Evolutionary conservation across 2,797 vertebrate genomes (phyloP).

Genomic region (Manis pentadactyla): DNA sequence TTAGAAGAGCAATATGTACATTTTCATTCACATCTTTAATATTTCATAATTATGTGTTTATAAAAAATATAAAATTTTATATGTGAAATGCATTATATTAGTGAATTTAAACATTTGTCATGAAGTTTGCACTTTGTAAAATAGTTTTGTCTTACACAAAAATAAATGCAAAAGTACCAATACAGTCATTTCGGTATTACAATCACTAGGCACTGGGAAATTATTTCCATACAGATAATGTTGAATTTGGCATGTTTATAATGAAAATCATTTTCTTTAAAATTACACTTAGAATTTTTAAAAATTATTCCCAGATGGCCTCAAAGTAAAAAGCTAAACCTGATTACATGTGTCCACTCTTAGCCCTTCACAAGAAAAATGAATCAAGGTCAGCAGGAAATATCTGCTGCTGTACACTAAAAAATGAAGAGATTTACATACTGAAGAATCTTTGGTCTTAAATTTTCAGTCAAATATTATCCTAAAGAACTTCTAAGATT

Average conservation of each 20-base stretch:
- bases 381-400: conserved; percentile 11
- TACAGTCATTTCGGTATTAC: neutral
- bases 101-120: conserved; percentile 41
- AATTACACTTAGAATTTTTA: neutral
- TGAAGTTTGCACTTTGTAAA: neutral
- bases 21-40: conserved; percentile 15
- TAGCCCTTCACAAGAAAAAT: conserved; percentile 13
- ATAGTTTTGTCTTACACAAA: neutral
- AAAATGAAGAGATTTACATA: neutral
- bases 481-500: conserved; percentile 39
- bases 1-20: neutral
- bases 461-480: neutral
- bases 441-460: conserved; percentile 26
- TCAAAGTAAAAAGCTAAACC: conserved; percentile 53
- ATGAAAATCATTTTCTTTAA: conserved; percentile 47
- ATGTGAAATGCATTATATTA: conserved; percentile 46
- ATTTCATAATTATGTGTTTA: neutral
- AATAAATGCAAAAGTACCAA: conserved; percentile 35
- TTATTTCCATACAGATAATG: conserved; percentile 26
- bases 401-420: neutral
- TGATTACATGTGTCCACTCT: neutral
- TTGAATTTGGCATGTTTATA: conserved; percentile 21
- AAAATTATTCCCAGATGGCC: neutral
- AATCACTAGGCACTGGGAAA: conserved; percentile 9
- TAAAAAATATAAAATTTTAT: neutral